A percentile compares a stretch with the other conserved stretches of the same genome.
Evolutionary conservation across 2,113 vertebrate species (phyloP).

Genomic region (Peucedramus taeniatus): DNA sequence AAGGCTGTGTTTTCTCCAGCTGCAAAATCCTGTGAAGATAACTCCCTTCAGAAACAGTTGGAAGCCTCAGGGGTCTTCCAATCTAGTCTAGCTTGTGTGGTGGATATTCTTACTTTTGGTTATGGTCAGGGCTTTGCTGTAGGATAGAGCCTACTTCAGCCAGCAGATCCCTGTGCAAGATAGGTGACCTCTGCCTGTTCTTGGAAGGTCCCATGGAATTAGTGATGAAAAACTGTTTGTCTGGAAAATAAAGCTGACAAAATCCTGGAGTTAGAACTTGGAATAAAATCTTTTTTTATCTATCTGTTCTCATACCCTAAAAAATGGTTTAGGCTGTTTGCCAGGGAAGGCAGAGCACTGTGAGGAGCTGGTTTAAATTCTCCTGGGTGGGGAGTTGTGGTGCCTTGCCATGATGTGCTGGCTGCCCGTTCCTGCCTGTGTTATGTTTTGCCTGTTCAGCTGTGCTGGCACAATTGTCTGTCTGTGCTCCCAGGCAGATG

Average conservation of each 20-base stretch:
- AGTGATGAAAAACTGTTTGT: background rate
- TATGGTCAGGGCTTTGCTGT: background rate
- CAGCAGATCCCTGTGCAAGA: background rate
- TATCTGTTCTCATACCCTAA: background rate
- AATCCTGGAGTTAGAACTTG: background rate
- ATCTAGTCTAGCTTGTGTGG: background rate
- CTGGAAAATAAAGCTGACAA: background rate
- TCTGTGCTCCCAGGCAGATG: background rate
- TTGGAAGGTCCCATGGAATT: background rate
- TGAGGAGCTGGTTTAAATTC: background rate
- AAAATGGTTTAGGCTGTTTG: background rate
- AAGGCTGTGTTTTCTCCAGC: background rate
- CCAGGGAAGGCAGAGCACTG: background rate
- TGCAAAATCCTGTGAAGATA: background rate
- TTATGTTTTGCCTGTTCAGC: background rate
- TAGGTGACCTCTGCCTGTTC: rapidly evolving
- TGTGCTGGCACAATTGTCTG: constrained; percentile 17
- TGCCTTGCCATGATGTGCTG: background rate
- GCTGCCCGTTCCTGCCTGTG: background rate
- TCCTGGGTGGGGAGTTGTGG: background rate
- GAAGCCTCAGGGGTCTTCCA: background rate
- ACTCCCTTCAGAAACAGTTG: background rate
- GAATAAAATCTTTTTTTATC: background rate
- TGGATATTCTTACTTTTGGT: background rate
- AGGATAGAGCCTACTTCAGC: background rate